Evolutionary conservation across 2,888 invertebrate genomes (phyloP).

Genomic region (Bimastos eiseni): DNA sequence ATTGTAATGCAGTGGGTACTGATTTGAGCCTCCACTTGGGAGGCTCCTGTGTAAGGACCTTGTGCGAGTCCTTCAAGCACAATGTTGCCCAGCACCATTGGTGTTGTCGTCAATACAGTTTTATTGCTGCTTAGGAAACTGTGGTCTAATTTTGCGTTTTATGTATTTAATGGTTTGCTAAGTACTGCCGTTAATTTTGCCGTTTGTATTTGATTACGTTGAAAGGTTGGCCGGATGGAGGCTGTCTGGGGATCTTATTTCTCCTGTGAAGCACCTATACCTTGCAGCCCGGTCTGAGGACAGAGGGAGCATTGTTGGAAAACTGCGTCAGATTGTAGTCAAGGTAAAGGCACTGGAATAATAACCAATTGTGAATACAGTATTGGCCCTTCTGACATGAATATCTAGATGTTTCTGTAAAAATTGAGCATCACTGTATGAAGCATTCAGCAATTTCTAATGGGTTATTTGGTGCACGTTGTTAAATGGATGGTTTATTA

Average conservation of each 20-base stretch:
- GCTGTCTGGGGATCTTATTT: constrained; percentile 69
- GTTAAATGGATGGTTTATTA: no score
- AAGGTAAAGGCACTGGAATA: constrained; percentile 51
- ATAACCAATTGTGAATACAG: not conserved
- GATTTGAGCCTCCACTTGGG: no score
- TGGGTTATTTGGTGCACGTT: not conserved
- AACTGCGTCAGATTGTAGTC: constrained; percentile 70
- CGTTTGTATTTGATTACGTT: not conserved
- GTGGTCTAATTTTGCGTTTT: not conserved
- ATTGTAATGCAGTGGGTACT: no score
- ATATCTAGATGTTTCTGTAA: not conserved
- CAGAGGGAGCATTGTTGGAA: constrained; percentile 64
- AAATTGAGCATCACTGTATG: not conserved
- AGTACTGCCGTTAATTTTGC: constrained; percentile 2
- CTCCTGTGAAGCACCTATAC: constrained; percentile 70
- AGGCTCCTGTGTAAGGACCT: no score
- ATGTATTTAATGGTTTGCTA: not conserved
- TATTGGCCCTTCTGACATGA: not conserved
- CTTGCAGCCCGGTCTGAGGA: constrained; percentile 63
- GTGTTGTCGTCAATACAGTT: no score
- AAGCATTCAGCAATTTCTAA: not conserved
- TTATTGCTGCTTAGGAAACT: not conserved
- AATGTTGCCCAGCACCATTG: no score
- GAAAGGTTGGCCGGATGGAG: constrained; percentile 56
- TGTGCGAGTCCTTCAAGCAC: no score